Evolutionary conservation across 2,113 vertebrate genomes (phyloP).

Genomic region (Gambusia holbrooki): DNA sequence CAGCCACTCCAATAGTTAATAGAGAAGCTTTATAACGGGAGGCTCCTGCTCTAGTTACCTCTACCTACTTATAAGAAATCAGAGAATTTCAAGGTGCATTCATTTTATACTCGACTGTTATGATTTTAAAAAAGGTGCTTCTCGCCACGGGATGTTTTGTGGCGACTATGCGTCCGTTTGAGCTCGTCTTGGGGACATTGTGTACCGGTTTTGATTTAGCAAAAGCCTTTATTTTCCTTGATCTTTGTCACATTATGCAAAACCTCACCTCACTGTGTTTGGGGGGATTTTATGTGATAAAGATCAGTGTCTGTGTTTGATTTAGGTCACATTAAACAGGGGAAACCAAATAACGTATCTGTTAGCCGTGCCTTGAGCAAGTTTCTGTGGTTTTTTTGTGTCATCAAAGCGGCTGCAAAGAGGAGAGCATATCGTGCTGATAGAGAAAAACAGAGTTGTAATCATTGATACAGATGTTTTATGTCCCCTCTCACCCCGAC

Average conservation of each 20-base stretch:
- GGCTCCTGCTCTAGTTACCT: conserved; percentile 41
- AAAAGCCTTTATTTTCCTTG: not conserved
- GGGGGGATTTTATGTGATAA: not conserved
- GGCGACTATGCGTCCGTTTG: too few relatives aligned
- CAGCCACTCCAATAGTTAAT: conserved; percentile 59
- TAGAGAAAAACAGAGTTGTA: too few relatives aligned
- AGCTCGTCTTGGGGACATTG: too few relatives aligned
- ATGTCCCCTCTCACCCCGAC: too few relatives aligned
- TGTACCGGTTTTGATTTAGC: too few relatives aligned
- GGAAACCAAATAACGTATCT: too few relatives aligned
- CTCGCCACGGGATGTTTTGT: not conserved
- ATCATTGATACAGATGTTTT: too few relatives aligned
- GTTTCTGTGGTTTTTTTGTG: too few relatives aligned
- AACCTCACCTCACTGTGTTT: not conserved
- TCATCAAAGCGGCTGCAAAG: too few relatives aligned
- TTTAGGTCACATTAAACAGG: not conserved
- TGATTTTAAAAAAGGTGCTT: not conserved
- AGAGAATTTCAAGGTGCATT: not conserved
- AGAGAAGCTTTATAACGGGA: conserved; percentile 49
- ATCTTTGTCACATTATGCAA: not conserved
- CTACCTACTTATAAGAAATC: conserved; percentile 29
- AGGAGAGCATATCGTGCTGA: too few relatives aligned
- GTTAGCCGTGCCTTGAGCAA: too few relatives aligned
- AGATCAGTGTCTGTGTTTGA: not conserved
- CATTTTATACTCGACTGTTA: too few relatives aligned